These are phyloP conservation scores for Galagoides demidoff DNA, from an alignment of 2,797 vertebrate genomes.

Conservation along the genomic window DNA sequence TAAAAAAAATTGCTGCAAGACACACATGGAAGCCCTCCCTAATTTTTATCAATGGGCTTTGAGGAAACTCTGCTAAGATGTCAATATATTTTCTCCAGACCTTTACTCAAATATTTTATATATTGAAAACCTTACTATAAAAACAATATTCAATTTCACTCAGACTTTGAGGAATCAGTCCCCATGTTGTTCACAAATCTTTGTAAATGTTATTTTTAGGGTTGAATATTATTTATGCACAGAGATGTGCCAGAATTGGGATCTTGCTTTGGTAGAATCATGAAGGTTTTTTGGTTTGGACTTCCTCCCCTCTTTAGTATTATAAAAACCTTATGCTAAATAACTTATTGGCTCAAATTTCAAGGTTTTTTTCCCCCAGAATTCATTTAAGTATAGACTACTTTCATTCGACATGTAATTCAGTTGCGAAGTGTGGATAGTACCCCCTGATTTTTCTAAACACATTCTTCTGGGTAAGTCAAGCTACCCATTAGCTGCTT, in stretches of 20 bases:
- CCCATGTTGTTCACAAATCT: background rate
- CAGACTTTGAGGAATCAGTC: background rate
- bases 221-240: background rate
- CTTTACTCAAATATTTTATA: background rate
- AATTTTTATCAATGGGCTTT: background rate
- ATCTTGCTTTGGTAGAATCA: background rate
- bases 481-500: background rate
- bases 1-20: background rate
- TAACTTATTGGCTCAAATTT: background rate
- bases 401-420: background rate
- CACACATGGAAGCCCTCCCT: background rate
- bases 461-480: background rate
- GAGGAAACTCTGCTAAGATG: background rate
- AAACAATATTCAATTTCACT: background rate
- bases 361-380: background rate
- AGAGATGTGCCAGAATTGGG: background rate
- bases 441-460: background rate
- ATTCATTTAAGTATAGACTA: background rate
- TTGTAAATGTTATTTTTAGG: background rate
- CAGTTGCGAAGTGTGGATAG: background rate
- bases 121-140: background rate
- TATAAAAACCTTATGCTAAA: background rate
- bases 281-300: background rate
- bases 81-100: background rate
- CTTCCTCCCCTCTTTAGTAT: background rate